A percentile compares a stretch with the other conserved stretches of the same genome.
These are phyloP conservation scores for Boloria euphrosyne DNA, from an alignment of 2,888 invertebrate genomes.

Conservation along the genomic window DNA sequence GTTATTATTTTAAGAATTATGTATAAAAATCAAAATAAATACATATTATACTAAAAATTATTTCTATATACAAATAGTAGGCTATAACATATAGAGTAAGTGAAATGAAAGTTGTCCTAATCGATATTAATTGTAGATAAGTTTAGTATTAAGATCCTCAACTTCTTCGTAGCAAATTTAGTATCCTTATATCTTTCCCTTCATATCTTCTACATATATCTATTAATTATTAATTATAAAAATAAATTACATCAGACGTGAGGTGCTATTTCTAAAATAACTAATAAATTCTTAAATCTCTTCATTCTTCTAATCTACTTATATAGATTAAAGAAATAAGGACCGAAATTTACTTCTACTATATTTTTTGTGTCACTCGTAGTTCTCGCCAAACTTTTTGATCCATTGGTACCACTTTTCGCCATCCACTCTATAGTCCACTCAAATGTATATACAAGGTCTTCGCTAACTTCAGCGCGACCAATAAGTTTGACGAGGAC, in stretches of 20 bases:
- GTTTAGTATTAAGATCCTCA: slow-evolving; percentile 40
- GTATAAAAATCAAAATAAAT: background rate
- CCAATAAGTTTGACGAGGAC: too few species aligned
- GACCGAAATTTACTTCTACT: too few species aligned
- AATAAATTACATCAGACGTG: slow-evolving; percentile 57
- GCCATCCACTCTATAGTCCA: too few species aligned
- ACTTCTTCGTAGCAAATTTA: slow-evolving; percentile 46
- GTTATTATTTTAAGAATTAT: background rate
- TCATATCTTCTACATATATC: slow-evolving; percentile 45
- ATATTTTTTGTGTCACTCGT: too few species aligned
- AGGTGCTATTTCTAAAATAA: slow-evolving; percentile 64
- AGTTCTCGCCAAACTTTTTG: too few species aligned
- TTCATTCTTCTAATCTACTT: background rate
- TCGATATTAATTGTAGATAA: slow-evolving; percentile 13
- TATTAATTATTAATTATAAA: slow-evolving; percentile 19
- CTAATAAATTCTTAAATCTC: background rate
- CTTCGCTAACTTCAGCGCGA: too few species aligned
- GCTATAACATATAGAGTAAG: slow-evolving; percentile 7
- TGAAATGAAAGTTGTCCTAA: slow-evolving; percentile 29
- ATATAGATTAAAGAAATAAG: too few species aligned
- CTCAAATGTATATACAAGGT: too few species aligned
- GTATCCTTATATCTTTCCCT: slow-evolving; percentile 44
- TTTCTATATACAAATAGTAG: slow-evolving; percentile 9
- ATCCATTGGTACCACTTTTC: too few species aligned
- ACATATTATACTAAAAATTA: background rate